phyloP scores from a whole-genome alignment of 2,888 invertebrate genomes.

The Volucella bombylans region DNA sequence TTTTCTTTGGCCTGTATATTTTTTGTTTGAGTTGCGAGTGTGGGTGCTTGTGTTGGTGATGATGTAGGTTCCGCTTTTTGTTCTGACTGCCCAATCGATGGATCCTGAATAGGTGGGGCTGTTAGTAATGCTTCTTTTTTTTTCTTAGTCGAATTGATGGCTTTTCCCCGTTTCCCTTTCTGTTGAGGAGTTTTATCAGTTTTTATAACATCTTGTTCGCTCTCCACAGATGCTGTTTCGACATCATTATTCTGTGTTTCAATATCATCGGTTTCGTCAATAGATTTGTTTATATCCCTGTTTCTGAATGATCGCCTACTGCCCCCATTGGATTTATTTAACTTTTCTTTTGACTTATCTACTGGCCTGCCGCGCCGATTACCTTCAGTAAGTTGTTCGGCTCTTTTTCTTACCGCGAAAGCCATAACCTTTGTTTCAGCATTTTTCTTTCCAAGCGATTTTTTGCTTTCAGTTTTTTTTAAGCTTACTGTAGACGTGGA shows the following conservation, averaged over 20 bases:
- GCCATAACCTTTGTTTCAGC: constrained; percentile 78
- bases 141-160: constrained; percentile 41
- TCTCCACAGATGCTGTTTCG: constrained; percentile 74
- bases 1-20: constrained; percentile 74
- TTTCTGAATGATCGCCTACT: constrained; percentile 80
- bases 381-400: constrained; percentile 82
- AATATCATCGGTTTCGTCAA: constrained; percentile 48
- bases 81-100: constrained; percentile 22
- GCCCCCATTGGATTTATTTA: constrained; percentile 76
- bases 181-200: constrained; percentile 51
- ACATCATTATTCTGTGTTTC: constrained; percentile 74
- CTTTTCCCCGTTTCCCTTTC: constrained; percentile 53
- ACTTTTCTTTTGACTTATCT: constrained; percentile 79
- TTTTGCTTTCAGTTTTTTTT: constrained; percentile 57
- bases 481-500: constrained; percentile 44
- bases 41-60: constrained; percentile 18
- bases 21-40: constrained; percentile 54
- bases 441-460: constrained; percentile 35
- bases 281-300: constrained; percentile 35
- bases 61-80: constrained; percentile 7
- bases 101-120: constrained; percentile 18
- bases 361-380: constrained; percentile 81
- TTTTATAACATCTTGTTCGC: constrained; percentile 71
- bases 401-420: constrained; percentile 85
- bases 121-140: constrained; percentile 29